phyloP scores from a whole-genome alignment of 2,797 vertebrate genomes.

The Melanogrammus aeglefinus region DNA sequence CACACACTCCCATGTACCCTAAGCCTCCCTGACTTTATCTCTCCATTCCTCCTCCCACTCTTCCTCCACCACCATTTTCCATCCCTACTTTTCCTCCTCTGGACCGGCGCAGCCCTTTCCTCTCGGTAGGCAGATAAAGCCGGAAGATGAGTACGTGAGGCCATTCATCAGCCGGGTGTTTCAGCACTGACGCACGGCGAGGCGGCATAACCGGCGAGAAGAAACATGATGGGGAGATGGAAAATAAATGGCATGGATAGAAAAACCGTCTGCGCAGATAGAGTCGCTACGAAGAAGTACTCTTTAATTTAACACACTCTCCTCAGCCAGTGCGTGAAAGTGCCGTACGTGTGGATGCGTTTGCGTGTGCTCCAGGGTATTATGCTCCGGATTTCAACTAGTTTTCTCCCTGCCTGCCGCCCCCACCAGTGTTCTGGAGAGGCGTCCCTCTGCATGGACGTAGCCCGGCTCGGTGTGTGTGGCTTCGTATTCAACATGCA shows the following conservation, averaged over 20 bases:
- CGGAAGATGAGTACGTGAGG: conserved; percentile 50
- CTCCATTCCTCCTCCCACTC: conserved; percentile 25
- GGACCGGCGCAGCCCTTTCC: conserved; percentile 27
- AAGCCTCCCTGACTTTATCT: conserved; percentile 22
- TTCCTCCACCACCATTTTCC: too few species aligned
- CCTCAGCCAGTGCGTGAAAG: not conserved
- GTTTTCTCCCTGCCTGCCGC: not conserved
- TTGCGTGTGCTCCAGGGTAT: too few species aligned
- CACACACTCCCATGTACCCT: conserved; percentile 18
- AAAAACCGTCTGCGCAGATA: not conserved
- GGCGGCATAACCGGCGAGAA: conserved; percentile 29
- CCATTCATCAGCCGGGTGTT: conserved; percentile 54
- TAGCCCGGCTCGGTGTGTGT: not conserved
- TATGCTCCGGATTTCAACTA: conserved; percentile 15
- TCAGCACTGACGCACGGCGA: conserved; percentile 44
- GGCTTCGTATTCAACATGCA: not conserved
- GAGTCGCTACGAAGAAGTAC: conserved; percentile 21
- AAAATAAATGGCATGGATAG: not conserved
- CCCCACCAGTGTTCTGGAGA: conserved; percentile 15
- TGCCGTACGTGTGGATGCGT: too few species aligned
- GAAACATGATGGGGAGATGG: conserved; percentile 29
- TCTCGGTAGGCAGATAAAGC: conserved; percentile 49
- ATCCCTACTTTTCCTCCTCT: not conserved
- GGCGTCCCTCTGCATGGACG: not conserved
- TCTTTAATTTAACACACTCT: conserved; percentile 22